A percentile compares a stretch with the other conserved stretches of the same genome.
phyloP scores from a whole-genome alignment of 2,888 invertebrate genomes.

The Melolontha melolontha region DNA sequence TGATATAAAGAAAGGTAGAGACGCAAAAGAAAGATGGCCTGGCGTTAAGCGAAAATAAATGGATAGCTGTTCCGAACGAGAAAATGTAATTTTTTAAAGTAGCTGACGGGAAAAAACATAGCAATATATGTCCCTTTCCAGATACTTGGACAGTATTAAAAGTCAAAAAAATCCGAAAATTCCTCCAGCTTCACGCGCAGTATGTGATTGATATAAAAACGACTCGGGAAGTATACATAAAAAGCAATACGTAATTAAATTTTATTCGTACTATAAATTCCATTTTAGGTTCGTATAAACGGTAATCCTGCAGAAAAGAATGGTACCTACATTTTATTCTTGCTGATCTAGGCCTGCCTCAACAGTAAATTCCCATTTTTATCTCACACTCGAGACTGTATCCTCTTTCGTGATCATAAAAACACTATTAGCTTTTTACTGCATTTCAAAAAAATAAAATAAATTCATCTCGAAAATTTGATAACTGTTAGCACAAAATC shows the following conservation, averaged over 20 bases:
- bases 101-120: slow-evolving; percentile 20
- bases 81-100: slow-evolving; percentile 36
- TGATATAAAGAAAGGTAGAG: slow-evolving; percentile 13
- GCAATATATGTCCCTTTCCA: slow-evolving; percentile 9
- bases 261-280: slow-evolving; percentile 41
- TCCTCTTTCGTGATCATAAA: slow-evolving; percentile 34
- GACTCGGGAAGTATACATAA: slow-evolving; percentile 16
- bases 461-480: slow-evolving; percentile 18
- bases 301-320: slow-evolving; percentile 38
- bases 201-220: slow-evolving; percentile 25
- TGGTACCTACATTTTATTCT: slow-evolving; percentile 40
- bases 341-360: slow-evolving; percentile 39
- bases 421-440: slow-evolving; percentile 36
- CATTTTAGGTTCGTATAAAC: slow-evolving; percentile 23
- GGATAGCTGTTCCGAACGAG: slow-evolving; percentile 12
- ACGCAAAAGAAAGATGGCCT: slow-evolving; percentile 24
- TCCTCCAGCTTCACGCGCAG: slow-evolving; percentile 11
- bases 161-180: slow-evolving; percentile 15
- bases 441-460: slow-evolving; percentile 26
- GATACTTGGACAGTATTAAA: slow-evolving; percentile 27
- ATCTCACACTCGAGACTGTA: slow-evolving; percentile 36
- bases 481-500: slow-evolving; percentile 14
- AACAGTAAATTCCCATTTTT: slow-evolving; percentile 33
- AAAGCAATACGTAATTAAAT: slow-evolving; percentile 41
- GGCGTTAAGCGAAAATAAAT: slow-evolving; percentile 30